phyloP scores from a whole-genome alignment of 2,888 invertebrate genomes.

The Euplexia lucipara region DNA sequence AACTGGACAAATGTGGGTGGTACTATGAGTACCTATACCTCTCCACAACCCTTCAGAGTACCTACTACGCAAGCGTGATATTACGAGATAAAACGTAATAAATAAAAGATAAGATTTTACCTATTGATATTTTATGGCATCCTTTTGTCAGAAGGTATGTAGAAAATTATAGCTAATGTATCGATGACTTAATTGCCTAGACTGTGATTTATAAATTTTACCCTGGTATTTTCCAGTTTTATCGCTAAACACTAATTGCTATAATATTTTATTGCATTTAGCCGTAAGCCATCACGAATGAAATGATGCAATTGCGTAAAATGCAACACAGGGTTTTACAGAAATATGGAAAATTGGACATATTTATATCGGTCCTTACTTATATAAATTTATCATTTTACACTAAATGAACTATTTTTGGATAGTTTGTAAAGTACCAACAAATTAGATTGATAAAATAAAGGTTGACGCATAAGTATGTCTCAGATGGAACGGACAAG shows the following conservation, averaged over 20 bases:
- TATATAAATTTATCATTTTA: too few relatives aligned
- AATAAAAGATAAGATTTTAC: neutral
- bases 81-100: neutral
- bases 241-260: conserved; percentile 58
- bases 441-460: too few relatives aligned
- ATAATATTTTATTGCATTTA: conserved; percentile 54
- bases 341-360: conserved; percentile 8
- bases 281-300: conserved; percentile 62
- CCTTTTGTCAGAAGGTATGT: conserved; percentile 19
- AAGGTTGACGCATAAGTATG: too few relatives aligned
- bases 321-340: too few relatives aligned
- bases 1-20: too few relatives aligned
- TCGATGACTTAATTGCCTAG: conserved; percentile 41
- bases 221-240: conserved; percentile 57
- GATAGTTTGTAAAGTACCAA: too few relatives aligned
- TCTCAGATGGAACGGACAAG: too few relatives aligned
- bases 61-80: too few relatives aligned
- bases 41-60: too few relatives aligned
- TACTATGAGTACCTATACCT: too few relatives aligned
- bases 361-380: too few relatives aligned
- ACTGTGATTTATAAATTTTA: conserved; percentile 29
- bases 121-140: conserved; percentile 3
- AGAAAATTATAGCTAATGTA: conserved; percentile 7
- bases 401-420: too few relatives aligned
- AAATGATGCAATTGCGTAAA: conserved; percentile 47